Base-by-base conservation (phyloP, 2,797 vertebrate genomes). In the Amniataba percoides region DNA sequence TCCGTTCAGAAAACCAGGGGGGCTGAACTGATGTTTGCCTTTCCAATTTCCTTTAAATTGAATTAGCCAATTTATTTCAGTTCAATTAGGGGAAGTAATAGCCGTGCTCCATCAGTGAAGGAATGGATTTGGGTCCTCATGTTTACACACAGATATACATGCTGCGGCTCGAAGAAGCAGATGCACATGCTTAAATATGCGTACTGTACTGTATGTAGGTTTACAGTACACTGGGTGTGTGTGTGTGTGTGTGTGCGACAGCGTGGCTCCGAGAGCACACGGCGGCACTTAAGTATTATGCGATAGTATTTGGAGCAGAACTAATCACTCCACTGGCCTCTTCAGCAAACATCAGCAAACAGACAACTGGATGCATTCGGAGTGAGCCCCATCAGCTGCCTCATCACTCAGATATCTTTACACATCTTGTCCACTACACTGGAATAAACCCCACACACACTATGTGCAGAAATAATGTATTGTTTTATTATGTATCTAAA, bases 241-340 rank as follows among this genome's bases (percentile, higher is more conserved):
- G 46, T 61, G 70, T 14, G 55, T 40, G 55, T 40, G 71, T 36
- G 40, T 39, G 36, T 69, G 67, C 23, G 46, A 21, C 58, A 62
- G 34, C 5, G 15, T 63, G 68, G 25, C 76, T 58, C 43, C 58
- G 27, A 57, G 58, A 36, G 69, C 23, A 68, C 76, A 57, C 49
- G 57, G 48, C 3, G 64, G 76, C 87, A 77, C 81, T 78, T 85
- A 70, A 74, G 75, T 80, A 83, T 87, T 82, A 82, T 85, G 82
- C 58, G 77, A 58, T n/a, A 31, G 74, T 74, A 91, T 91, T 66
- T 92, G 76, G 90, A 91, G 90, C 89, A 87, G 89, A 91, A 92
- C 81, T 92, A 92, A 92, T 91, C 52, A 58, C 73, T 79, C 77
- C 68, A 62, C 55, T 60, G 31, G 63, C 80, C 75, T 83, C 80